Evolutionary conservation across 2,113 vertebrate species (phyloP).

Genomic region (Lutjanus erythropterus): DNA sequence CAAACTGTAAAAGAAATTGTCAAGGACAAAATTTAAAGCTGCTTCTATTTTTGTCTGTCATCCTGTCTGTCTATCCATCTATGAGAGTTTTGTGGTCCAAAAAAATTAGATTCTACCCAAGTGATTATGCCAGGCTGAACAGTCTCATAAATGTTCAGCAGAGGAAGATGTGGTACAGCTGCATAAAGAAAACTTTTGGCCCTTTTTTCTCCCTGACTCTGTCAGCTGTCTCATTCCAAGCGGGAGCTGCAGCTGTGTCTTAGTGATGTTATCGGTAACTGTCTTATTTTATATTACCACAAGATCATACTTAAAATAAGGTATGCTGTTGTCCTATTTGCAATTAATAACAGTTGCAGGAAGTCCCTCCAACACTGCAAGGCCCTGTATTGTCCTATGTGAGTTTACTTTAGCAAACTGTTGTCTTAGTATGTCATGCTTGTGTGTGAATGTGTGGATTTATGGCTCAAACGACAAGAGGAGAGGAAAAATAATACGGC

Average conservation of each 20-base stretch:
- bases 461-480: neutral
- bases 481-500: conserved; percentile 4
- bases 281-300: neutral
- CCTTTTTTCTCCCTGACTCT: neutral
- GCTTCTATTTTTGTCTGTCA: neutral
- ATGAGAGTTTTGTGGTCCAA: neutral
- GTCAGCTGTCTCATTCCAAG: conserved; percentile 13
- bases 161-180: neutral
- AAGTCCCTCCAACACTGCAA: neutral
- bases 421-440: neutral
- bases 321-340: neutral
- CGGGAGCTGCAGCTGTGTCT: conserved; percentile 28
- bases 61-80: neutral
- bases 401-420: neutral
- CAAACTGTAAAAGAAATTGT: neutral
- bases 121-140: conserved; percentile 8
- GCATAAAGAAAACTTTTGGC: neutral
- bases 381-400: neutral
- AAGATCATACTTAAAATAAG: neutral
- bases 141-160: neutral
- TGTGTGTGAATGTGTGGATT: neutral
- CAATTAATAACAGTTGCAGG: neutral
- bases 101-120: neutral
- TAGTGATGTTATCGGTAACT: neutral
- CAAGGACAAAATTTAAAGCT: neutral